phyloP scores from a whole-genome alignment of 1,140 invertebrate species.

The Drosophila pseudoananassae region DNA sequence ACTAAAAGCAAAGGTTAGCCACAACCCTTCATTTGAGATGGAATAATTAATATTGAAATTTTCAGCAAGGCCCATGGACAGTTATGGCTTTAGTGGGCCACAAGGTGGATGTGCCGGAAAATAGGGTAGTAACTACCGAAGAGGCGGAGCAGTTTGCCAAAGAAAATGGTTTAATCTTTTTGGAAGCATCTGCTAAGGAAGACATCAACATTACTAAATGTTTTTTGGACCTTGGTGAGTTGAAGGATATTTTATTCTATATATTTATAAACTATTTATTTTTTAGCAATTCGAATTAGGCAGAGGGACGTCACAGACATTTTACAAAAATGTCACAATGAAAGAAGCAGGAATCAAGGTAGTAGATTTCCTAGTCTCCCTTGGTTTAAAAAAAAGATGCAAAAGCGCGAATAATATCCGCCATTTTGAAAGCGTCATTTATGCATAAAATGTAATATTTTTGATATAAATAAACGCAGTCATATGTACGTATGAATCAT shows the following conservation, averaged over 20 bases:
- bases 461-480: too few species aligned
- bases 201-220: conserved; percentile 19
- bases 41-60: not conserved
- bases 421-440: too few species aligned
- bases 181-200: conserved; percentile 36
- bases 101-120: conserved; percentile 24
- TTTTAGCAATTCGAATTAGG: conserved; percentile 8
- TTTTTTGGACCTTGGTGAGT: conserved; percentile 40
- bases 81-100: conserved; percentile 41
- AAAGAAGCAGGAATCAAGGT: too few species aligned
- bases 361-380: too few species aligned
- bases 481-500: too few species aligned
- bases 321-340: too few species aligned
- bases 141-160: conserved; percentile 36
- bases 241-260: not conserved
- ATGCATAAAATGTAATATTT: too few species aligned
- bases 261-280: not conserved
- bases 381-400: too few species aligned
- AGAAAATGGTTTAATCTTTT: conserved; percentile 23
- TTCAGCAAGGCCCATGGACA: not conserved
- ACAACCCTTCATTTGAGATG: not conserved
- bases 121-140: conserved; percentile 4
- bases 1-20: conserved; percentile 18
- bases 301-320: too few species aligned
- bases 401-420: too few species aligned